Base-by-base conservation (phyloP, 2,888 invertebrate genomes). In the Agelastica alni region DNA sequence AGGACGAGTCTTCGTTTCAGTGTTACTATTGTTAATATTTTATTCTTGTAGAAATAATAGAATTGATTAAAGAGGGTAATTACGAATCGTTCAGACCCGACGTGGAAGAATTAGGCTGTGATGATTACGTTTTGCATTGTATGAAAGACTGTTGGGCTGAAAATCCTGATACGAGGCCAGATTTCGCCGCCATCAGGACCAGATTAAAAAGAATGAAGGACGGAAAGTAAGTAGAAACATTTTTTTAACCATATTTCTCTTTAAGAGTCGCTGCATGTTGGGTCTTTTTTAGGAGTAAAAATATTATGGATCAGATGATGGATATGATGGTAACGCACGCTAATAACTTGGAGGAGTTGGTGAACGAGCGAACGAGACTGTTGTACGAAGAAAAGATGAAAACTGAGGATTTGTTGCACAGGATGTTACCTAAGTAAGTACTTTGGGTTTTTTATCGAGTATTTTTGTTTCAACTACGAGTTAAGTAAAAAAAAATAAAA, bases 291-390 rank as follows among this genome's bases (percentile, higher is more conserved):
- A 91, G 91, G 73, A 89, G 86, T 70, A 85, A 88, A 69, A 94
- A 94, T 75, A 93, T 95, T 67, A 92, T 95, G 92, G 95, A 96
- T 77, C 93, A 95, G 82, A 94, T 96, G 93, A 93, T 96, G 89
- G 89, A 91, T 68, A 94, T 95, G 92, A 94, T 96, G 94, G 96
- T 94, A 76, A 93, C 92, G 72, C 95, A 96, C 78, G 93, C 95
- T 53, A 91, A 92, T 77, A 92, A 96, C 80, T 85, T 96, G 78
- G 96, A 96, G 79, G 93, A 93, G 77, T 85, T 96, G 79, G 96
- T 96, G 73, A 89, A 85, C 70, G 94, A 96, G 79, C 84, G 96
- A 70, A 96, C 96, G 61, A 85, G 90, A 73, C 84, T 93, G 71
- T 81, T 96, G 70, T 87, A 86, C 71, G 94, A 94, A 78, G 95